Evolutionary conservation across 2,888 invertebrate species (phyloP), one percentile per base, ranked within the genome.

Genomic region (Plebejus argus): DNA sequence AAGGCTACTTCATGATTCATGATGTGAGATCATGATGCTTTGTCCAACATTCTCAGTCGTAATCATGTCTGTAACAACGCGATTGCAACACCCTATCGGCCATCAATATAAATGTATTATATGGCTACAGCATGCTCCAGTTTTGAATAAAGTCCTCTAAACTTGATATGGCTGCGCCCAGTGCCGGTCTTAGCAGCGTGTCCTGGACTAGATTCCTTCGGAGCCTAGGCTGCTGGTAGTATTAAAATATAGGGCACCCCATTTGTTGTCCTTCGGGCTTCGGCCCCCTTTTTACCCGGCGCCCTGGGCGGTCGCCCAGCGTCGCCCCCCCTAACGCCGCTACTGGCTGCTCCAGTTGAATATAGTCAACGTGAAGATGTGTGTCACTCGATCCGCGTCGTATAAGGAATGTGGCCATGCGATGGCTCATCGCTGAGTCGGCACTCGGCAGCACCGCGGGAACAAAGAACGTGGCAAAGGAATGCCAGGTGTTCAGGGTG

Each of bases 321-420:
- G 45, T 12, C 3, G 45, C 10, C 10, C 10, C 45, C 12, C 10
- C 39, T 45, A 58, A 58, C 20, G 20, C n/a, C n/a, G 58, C 6
- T 58, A 20, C n/a, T 7, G 20, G 2, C 18, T 56, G 58, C 23
- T 61, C 61, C 61, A 61, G 23, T 10, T 61, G 10, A 61, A 61
- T 12, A 23, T 61, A 58, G 58, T n/a, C 8, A 7, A 20, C 61
- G 23, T 23, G 23, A 61, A 61, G 23, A 20, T 58, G 20, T 18
- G 6, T 61, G 61, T 61, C 61, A 61, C 61, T 61, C 61, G 61
- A 61, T 61, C 61, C 61, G 23, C 23, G 23, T 61, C 72, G 49
- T 72, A 49, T 23, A 72, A 45, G 72, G 72, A 72, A 72, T 72
- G 72, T 72, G 8, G 71, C 20, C 5, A 4, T 70, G 70, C 35